phyloP scores from a whole-genome alignment of 1,140 invertebrate species.

The Calycopis cecrops region DNA sequence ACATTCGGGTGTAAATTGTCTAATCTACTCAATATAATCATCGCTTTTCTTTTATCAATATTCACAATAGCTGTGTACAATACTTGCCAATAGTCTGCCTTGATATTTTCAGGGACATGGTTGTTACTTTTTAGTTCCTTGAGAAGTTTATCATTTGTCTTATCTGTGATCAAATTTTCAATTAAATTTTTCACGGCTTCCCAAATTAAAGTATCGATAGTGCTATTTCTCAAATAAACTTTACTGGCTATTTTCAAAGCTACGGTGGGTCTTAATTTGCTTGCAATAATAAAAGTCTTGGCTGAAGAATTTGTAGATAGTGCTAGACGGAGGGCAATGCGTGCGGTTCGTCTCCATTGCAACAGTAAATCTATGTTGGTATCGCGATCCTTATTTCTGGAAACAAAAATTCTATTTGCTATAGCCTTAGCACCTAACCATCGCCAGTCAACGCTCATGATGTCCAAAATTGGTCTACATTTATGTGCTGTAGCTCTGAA shows the following conservation, averaged over 20 bases:
- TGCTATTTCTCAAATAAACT: conserved; percentile 20
- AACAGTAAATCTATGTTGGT: conserved; percentile 29
- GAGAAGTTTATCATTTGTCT: conserved; percentile 15
- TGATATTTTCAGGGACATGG: conserved; percentile 29
- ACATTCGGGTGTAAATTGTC: conserved; percentile 32
- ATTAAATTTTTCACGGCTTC: conserved; percentile 33
- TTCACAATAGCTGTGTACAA: conserved; percentile 29
- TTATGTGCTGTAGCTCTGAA: conserved; percentile 37
- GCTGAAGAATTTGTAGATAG: conserved; percentile 20
- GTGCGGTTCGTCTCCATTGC: conserved; percentile 28
- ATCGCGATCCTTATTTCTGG: conserved; percentile 28
- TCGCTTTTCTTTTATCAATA: conserved; percentile 21
- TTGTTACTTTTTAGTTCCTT: conserved; percentile 21
- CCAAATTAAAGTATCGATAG: conserved; percentile 30
- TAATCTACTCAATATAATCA: conserved; percentile 26
- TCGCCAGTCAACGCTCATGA: conserved; percentile 32
- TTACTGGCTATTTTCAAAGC: conserved; percentile 30
- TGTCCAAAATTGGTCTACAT: conserved; percentile 30
- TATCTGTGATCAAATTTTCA: conserved; percentile 20
- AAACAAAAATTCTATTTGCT: conserved; percentile 33
- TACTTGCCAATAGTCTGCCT: conserved; percentile 35
- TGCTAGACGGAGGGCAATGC: conserved; percentile 30
- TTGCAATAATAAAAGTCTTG: conserved; percentile 26
- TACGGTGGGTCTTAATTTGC: conserved; percentile 27
- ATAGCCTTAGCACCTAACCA: conserved; percentile 37